Base-by-base conservation (phyloP, 2,113 vertebrate species). In the Erinaceus europaeus region DNA sequence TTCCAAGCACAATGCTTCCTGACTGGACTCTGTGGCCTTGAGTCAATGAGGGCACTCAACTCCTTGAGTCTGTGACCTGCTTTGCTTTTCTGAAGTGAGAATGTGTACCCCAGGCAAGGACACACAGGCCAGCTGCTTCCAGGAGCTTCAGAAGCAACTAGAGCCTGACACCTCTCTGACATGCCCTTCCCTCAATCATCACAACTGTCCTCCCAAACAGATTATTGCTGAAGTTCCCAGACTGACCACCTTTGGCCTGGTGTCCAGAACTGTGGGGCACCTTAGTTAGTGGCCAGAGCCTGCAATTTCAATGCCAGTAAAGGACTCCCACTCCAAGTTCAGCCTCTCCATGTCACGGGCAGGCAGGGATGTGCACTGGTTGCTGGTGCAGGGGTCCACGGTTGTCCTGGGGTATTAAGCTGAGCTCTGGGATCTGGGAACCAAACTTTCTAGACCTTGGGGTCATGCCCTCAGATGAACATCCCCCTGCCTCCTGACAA, bases 101-200 rank as follows among this genome's bases (percentile, higher is more conserved):
- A 18, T 0, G 1, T 44, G 0, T 0, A 18, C 11, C 34, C 12
- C 25, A 6, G 32, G 6, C 53, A 34, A 14, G 61, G n/a, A 44
- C 50, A 46, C 1, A 25, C 42, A 12, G 71, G 25, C 29, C 21
- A 25, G 9, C 4, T 68, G 78, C 9, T 27, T 46, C 81, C 27
- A 6, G 44, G 64, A 67, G 23, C 34, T 61, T 42, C 20, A 7
- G 44, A 13, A n/a, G 9, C 23, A 6, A 34, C 20, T 13, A 38
- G 62, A 64, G 34, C 7, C 18, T 34, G 9, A 27, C 9, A 20
- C n/a, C 9, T 59, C 72, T 48, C 4, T 5, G 27, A 84, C 27
- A 29, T 36, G 61, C 55, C 40, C 64, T 44, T 27, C 48, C 10
- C 38, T 18, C 1, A 1, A 27, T 2, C 44, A 29, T 18, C 36